Conservation (phyloP, 2,113 vertebrate species). For the Hiodon alosoides region DNA sequence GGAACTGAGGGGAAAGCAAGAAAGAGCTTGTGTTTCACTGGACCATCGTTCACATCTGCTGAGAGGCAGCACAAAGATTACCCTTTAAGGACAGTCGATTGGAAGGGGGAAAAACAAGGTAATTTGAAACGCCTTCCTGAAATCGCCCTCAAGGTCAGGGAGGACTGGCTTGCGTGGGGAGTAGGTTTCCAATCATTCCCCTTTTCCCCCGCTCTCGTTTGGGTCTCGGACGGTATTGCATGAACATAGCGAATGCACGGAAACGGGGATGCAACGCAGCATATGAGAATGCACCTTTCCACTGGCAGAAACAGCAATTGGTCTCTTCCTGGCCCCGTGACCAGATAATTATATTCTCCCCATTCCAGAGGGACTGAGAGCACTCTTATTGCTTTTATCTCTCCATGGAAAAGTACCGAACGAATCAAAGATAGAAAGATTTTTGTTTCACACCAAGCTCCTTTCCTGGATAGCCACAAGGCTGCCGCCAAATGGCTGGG, state of each 20-base stretch:
- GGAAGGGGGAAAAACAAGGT: not conserved
- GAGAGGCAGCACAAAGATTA: not conserved
- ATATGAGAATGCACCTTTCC: not conserved
- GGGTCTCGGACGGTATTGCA: not conserved
- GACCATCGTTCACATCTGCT: not conserved
- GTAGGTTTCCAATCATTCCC: not conserved
- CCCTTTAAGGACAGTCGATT: not conserved
- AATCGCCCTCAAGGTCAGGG: not conserved
- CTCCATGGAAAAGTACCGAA: not conserved
- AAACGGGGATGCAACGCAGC: not conserved
- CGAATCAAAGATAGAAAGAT: not conserved
- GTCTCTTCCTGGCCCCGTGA: not conserved
- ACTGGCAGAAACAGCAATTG: not conserved
- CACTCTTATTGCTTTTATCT: not conserved
- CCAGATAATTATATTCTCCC: not conserved
- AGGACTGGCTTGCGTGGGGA: not conserved
- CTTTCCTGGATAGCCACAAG: constrained; percentile 2
- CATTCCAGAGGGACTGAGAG: not conserved
- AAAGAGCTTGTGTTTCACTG: not conserved
- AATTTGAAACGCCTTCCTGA: not conserved
- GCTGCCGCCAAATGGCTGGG: not conserved
- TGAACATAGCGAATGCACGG: not conserved
- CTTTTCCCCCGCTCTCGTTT: not conserved
- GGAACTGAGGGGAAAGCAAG: constrained; percentile 16
- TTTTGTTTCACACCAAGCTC: not conserved